These are phyloP conservation scores for Sterna hirundo DNA, from an alignment of 2,113 vertebrate species.

Conservation along the genomic window DNA sequence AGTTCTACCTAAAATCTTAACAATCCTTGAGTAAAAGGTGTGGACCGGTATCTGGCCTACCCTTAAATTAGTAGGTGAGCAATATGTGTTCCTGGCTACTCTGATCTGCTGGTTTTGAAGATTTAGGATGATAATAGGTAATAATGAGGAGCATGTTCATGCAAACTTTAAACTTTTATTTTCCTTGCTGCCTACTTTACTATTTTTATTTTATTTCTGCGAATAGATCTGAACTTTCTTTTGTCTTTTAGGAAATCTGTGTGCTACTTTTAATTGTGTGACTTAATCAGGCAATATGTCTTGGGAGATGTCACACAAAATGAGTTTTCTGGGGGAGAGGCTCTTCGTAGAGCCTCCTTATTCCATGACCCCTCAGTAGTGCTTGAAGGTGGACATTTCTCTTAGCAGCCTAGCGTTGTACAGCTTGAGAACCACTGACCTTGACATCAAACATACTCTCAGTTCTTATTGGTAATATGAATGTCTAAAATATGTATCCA, in stretches of 20 bases:
- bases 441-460: not conserved
- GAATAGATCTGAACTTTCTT: not conserved
- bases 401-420: not conserved
- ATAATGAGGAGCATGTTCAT: not conserved
- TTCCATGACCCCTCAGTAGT: not conserved
- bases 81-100: not conserved
- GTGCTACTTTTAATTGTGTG: not conserved
- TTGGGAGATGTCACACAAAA: not conserved
- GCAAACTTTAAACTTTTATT: not conserved
- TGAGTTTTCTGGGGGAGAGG: rapidly evolving
- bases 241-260: not conserved
- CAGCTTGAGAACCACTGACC: not conserved
- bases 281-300: not conserved
- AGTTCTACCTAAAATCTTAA: not conserved
- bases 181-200: not conserved
- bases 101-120: not conserved
- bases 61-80: not conserved
- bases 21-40: not conserved
- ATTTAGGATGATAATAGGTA: not conserved
- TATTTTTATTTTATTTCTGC: not conserved
- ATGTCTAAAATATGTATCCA: not conserved
- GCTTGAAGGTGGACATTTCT: not conserved
- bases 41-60: not conserved
- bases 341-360: not conserved
- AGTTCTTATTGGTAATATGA: not conserved